phyloP scores from a whole-genome alignment of 2,888 invertebrate genomes.

The Cephus rjabovi region DNA sequence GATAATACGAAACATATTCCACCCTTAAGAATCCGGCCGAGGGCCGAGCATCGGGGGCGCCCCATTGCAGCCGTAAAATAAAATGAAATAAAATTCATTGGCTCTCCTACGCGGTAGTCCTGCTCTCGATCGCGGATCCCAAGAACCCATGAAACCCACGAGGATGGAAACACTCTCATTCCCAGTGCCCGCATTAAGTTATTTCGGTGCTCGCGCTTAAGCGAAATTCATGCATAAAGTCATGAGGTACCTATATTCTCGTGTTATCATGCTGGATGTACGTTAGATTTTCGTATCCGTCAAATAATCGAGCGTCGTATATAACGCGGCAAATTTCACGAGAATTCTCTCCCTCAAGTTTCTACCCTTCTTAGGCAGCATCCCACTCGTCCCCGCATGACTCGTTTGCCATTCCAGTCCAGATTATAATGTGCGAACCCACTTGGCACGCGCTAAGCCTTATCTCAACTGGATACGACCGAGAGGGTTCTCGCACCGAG shows the following conservation, averaged over 20 bases:
- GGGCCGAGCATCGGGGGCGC: conserved; percentile 27
- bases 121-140: not conserved
- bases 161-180: not conserved
- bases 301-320: not conserved
- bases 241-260: not conserved
- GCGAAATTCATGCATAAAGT: not conserved
- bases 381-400: not conserved
- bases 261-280: not conserved
- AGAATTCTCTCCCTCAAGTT: not conserved
- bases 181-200: not conserved
- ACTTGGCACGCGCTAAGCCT: conserved; percentile 42
- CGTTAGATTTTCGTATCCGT: not conserved
- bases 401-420: not conserved
- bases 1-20: conserved; percentile 67
- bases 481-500: conserved; percentile 1
- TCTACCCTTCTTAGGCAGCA: not conserved
- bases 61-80: conserved; percentile 36
- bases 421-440: conserved; percentile 43
- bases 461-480: conserved; percentile 39
- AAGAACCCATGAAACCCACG: not conserved
- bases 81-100: conserved; percentile 65
- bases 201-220: not conserved
- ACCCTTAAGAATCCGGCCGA: conserved; percentile 50
- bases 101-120: not conserved
- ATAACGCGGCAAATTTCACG: not conserved